phyloP scores from a whole-genome alignment of 2,113 vertebrate genomes.

The Colinus virginianus region DNA sequence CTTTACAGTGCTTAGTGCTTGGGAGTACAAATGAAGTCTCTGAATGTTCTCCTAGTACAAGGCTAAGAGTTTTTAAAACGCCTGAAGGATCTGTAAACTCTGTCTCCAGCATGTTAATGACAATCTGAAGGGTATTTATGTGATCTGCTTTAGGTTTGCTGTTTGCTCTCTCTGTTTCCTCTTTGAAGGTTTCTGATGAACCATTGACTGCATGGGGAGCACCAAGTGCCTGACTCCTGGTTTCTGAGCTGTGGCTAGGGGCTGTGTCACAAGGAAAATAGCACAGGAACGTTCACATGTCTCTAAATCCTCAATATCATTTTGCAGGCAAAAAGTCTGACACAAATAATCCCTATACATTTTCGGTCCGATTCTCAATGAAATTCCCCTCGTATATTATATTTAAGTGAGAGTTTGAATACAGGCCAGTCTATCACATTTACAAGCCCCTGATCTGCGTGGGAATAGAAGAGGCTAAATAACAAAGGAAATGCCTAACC shows the following conservation, averaged over 20 bases:
- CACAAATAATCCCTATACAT: background rate
- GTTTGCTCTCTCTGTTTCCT: background rate
- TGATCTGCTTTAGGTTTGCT: background rate
- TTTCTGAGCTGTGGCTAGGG: background rate
- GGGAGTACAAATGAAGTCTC: background rate
- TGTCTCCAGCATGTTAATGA: background rate
- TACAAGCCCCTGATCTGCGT: background rate
- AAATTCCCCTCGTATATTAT: background rate
- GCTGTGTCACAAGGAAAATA: accelerated
- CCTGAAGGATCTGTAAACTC: background rate
- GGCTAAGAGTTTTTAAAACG: background rate
- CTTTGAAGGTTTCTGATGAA: background rate
- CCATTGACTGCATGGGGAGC: background rate
- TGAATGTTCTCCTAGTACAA: background rate
- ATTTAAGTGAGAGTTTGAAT: background rate
- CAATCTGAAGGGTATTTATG: background rate
- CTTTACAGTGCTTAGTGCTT: background rate
- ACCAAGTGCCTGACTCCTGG: background rate
- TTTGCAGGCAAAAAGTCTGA: background rate
- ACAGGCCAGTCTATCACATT: background rate
- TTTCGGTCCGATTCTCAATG: background rate
- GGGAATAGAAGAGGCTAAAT: background rate
- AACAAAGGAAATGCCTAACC: background rate
- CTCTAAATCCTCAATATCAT: background rate
- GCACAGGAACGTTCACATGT: background rate